These are phyloP conservation scores for Phataginus tricuspis DNA, from an alignment of 2,797 vertebrate species.

Conservation along the genomic window DNA sequence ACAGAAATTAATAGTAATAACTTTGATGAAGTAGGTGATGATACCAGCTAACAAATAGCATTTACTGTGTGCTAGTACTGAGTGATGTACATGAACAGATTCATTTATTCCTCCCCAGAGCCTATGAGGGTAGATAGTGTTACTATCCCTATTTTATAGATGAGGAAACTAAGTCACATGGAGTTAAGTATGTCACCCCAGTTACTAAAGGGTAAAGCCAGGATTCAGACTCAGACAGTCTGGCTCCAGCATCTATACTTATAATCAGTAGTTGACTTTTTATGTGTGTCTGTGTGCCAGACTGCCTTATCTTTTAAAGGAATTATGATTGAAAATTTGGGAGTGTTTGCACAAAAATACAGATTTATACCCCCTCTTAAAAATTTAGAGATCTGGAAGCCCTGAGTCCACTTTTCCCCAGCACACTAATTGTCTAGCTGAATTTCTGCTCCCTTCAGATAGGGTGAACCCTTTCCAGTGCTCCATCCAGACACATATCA, in stretches of 20 bases:
- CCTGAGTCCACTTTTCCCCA: not conserved
- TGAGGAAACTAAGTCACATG: not conserved
- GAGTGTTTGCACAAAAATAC: not conserved
- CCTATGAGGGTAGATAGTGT: too few species aligned
- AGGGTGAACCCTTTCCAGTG: fast-evolving
- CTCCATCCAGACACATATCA: not conserved
- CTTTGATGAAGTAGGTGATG: not conserved
- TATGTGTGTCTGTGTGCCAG: not conserved
- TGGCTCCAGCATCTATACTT: not conserved
- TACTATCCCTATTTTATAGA: not conserved
- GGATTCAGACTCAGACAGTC: too few species aligned
- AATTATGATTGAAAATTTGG: not conserved
- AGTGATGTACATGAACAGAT: not conserved
- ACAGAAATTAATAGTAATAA: not conserved
- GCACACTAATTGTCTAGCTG: not conserved
- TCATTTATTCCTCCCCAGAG: not conserved
- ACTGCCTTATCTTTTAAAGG: not conserved
- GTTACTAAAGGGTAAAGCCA: not conserved
- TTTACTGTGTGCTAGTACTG: not conserved
- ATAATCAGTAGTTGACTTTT: not conserved
- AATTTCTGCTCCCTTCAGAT: not conserved
- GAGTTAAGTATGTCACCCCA: not conserved
- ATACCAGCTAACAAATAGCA: not conserved
- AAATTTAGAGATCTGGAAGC: not conserved
- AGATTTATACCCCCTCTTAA: not conserved